phyloP scores from a whole-genome alignment of 1,140 invertebrate genomes.

The Theocolax elegans region DNA sequence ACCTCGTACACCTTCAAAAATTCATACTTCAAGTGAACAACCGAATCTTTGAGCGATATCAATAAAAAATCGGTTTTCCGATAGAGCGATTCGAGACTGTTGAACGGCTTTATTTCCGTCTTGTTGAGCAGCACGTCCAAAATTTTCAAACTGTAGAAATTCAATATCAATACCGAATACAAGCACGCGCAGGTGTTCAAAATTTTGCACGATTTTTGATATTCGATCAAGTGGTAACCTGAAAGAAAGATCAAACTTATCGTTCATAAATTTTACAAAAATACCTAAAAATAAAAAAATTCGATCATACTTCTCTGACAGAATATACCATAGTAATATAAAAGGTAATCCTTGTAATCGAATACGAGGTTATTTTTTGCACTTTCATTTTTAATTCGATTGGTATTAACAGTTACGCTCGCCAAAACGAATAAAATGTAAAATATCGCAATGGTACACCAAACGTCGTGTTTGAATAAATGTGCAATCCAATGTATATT shows the following conservation, averaged over 20 bases:
- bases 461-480: background rate
- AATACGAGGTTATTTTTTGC: background rate
- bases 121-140: background rate
- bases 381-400: background rate
- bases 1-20: background rate
- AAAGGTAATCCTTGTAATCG: background rate
- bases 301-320: background rate
- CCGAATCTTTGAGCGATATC: background rate
- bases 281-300: background rate
- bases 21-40: conserved; percentile 1
- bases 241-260: background rate
- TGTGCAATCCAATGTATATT: background rate
- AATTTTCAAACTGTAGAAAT: background rate
- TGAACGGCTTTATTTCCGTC: background rate
- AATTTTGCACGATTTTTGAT: background rate
- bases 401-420: background rate
- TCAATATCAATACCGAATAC: background rate
- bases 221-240: background rate
- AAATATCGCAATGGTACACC: background rate
- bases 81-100: background rate
- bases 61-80: background rate
- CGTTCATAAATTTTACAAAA: background rate
- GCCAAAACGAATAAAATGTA: background rate
- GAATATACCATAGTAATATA: conserved; percentile 7
- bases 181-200: background rate